phyloP scores from a whole-genome alignment of 2,888 invertebrate genomes.

The Cheilosia vulpina region DNA sequence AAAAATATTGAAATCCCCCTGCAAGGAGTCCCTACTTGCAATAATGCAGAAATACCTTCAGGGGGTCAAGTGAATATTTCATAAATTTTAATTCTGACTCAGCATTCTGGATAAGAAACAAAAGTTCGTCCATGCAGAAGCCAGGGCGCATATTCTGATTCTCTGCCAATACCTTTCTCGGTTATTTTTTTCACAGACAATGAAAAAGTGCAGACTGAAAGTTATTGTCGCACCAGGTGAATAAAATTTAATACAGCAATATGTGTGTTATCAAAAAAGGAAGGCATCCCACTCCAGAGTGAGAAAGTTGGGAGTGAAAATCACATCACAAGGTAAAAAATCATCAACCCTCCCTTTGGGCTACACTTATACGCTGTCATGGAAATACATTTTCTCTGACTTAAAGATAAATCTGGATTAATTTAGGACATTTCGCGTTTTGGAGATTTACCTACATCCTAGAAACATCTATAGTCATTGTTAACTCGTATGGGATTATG shows the following conservation, averaged over 20 bases:
- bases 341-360: conserved; percentile 17
- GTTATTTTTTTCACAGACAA: conserved; percentile 14
- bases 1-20: conserved; percentile 18
- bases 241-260: conserved; percentile 42
- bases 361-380: not conserved
- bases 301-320: not conserved
- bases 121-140: conserved; percentile 35
- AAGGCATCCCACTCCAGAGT: too few relatives aligned
- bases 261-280: conserved; percentile 31
- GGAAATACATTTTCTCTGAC: conserved; percentile 8
- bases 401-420: conserved; percentile 48
- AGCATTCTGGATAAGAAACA: conserved; percentile 17
- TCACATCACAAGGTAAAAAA: conserved; percentile 8
- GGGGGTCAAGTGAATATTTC: conserved; percentile 50
- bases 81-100: conserved; percentile 53
- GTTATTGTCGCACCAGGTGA: conserved; percentile 59
- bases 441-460: not conserved
- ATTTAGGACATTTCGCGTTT: conserved; percentile 17
- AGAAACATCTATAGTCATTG: not conserved
- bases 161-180: conserved; percentile 12
- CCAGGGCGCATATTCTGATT: not conserved
- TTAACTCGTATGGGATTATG: conserved; percentile 14
- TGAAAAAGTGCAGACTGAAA: conserved; percentile 51
- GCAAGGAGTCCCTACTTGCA: conserved; percentile 7
- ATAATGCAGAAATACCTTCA: conserved; percentile 50